Percentiles rank a stretch among this genome's conserved stretches.
These are phyloP conservation scores for Protophormia terraenovae DNA, from an alignment of 2,888 invertebrate species.

Conservation along the genomic window DNA sequence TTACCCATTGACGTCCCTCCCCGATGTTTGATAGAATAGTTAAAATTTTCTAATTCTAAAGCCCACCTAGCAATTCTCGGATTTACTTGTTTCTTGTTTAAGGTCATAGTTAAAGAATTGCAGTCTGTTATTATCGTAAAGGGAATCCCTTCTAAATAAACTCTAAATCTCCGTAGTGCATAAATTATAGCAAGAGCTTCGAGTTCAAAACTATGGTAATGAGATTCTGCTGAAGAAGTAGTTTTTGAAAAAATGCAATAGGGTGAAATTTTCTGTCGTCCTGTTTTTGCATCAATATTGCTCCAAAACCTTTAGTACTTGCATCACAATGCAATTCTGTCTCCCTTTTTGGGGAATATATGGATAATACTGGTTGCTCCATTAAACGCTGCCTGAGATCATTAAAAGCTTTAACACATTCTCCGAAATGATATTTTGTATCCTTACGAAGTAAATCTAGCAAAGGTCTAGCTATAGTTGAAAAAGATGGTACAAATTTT, in stretches of 20 bases:
- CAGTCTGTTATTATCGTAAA: slow-evolving; percentile 74
- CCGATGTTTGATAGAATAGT: background rate
- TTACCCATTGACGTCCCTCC: background rate
- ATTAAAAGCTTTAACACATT: slow-evolving; percentile 49
- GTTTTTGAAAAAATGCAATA: slow-evolving; percentile 74
- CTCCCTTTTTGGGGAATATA: background rate
- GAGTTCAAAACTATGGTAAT: slow-evolving; percentile 74
- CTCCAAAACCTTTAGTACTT: slow-evolving; percentile 72
- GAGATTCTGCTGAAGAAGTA: slow-evolving; percentile 69
- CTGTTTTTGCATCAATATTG: slow-evolving; percentile 71
- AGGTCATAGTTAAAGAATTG: slow-evolving; percentile 67
- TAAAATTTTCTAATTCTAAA: slow-evolving; percentile 37
- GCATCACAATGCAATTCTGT: slow-evolving; percentile 76
- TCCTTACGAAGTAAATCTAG: slow-evolving; percentile 17
- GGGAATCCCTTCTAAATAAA: slow-evolving; percentile 53
- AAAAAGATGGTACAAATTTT: slow-evolving; percentile 31
- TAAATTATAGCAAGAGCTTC: slow-evolving; percentile 73
- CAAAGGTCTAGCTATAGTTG: slow-evolving; percentile 24
- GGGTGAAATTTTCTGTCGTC: slow-evolving; percentile 72
- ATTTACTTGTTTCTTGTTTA: slow-evolving; percentile 40
- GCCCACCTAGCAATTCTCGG: slow-evolving; percentile 54
- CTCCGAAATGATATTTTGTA: slow-evolving; percentile 64
- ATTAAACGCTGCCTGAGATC: background rate
- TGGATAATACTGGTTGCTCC: background rate
- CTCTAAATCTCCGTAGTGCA: slow-evolving; percentile 68